Conservation (phyloP, 2,113 vertebrate genomes). For the Apodemus speciosus region DNA sequence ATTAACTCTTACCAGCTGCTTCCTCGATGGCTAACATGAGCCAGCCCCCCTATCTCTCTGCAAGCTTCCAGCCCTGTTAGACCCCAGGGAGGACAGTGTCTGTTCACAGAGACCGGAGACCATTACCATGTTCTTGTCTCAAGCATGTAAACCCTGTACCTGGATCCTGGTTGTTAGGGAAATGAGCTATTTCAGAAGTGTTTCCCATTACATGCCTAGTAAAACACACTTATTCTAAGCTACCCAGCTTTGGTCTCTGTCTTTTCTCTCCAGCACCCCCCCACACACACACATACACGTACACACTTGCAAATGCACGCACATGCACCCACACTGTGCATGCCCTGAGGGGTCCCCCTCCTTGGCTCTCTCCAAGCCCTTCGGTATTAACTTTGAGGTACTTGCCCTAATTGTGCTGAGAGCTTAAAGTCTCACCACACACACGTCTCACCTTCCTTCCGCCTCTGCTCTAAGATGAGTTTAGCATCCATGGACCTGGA, state of each 20-base stretch:
- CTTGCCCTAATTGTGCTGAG: not conserved
- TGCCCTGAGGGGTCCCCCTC: fast-evolving
- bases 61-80: not conserved
- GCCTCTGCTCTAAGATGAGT: not conserved
- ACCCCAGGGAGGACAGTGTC: fast-evolving
- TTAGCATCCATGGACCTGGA: not conserved
- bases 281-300: not conserved
- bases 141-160: fast-evolving
- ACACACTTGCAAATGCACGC: not conserved
- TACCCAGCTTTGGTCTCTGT: not conserved
- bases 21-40: not conserved
- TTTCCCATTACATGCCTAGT: not conserved
- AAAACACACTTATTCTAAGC: not conserved
- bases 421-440: not conserved
- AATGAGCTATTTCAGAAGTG: fast-evolving
- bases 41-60: not conserved
- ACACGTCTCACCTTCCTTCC: not conserved
- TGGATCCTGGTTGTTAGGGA: too few relatives aligned
- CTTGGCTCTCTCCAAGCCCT: not conserved
- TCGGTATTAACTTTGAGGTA: not conserved
- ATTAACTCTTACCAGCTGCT: not conserved
- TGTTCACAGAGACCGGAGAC: not conserved
- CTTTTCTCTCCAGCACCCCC: not conserved
- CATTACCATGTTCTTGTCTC: not conserved
- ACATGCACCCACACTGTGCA: not conserved